phyloP scores from a whole-genome alignment of 2,888 invertebrate genomes.

The Phlogophora meticulosa region DNA sequence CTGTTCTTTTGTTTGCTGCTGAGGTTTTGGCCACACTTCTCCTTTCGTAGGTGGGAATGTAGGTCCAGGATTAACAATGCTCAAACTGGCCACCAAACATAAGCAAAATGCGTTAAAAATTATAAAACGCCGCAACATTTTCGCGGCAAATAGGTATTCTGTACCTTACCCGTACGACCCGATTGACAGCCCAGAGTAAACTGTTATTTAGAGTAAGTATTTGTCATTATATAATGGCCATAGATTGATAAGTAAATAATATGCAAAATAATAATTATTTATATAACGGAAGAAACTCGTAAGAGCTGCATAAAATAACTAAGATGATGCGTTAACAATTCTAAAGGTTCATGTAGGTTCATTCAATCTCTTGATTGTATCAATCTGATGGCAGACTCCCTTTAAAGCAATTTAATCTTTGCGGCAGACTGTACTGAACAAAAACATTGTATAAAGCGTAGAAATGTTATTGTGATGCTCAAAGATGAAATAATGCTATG shows the following conservation, averaged over 20 bases:
- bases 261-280: not conserved
- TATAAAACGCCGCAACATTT: slow-evolving; percentile 67
- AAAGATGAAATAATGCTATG: too few relatives aligned
- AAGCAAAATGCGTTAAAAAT: slow-evolving; percentile 48
- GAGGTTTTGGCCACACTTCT: slow-evolving; percentile 93
- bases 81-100: slow-evolving; percentile 53
- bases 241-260: slow-evolving; percentile 32
- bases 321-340: not conserved
- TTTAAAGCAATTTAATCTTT: not conserved
- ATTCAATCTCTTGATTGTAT: not conserved
- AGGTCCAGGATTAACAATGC: slow-evolving; percentile 65
- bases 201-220: slow-evolving; percentile 33
- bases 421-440: not conserved
- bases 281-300: not conserved
- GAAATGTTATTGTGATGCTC: too few relatives aligned
- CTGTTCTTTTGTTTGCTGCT: slow-evolving; percentile 83
- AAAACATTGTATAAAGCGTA: not conserved
- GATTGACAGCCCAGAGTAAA: slow-evolving; percentile 54
- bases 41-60: slow-evolving; percentile 82
- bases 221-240: slow-evolving; percentile 45
- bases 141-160: slow-evolving; percentile 59
- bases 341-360: slow-evolving; percentile 1
- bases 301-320: not conserved
- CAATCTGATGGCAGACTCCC: too few relatives aligned
- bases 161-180: slow-evolving; percentile 14